A percentile compares a stretch with the other conserved stretches of the same genome.
Evolutionary conservation across 2,888 invertebrate genomes (phyloP).

Genomic region (Desoria tigrina): DNA sequence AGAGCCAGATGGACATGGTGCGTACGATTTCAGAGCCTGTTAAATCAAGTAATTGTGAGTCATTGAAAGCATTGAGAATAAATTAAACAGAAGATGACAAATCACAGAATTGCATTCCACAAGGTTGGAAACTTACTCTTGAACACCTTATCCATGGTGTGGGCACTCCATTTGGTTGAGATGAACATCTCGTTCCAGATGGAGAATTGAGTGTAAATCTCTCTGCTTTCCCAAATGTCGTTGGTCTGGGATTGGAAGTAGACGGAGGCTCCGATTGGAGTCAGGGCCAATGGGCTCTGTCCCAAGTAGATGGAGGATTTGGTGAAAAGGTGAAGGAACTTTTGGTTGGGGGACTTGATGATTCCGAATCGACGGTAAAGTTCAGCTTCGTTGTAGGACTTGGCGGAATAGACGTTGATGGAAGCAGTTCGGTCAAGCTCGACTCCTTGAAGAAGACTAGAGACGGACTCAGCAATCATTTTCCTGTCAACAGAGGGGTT

Average conservation of each 20-base stretch:
- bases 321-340: constrained; percentile 6
- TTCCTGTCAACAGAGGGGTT: too few species aligned
- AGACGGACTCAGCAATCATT: too few species aligned
- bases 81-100: too few species aligned
- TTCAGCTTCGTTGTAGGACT: background rate
- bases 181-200: constrained; percentile 20
- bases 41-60: too few species aligned
- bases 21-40: constrained; percentile 2
- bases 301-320: background rate
- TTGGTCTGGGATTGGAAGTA: constrained; percentile 1
- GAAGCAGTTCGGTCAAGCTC: constrained; percentile 3
- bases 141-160: background rate
- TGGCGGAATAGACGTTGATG: constrained; percentile 1
- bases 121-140: constrained; percentile 13
- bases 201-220: background rate
- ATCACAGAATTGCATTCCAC: too few species aligned
- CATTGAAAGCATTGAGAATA: too few species aligned
- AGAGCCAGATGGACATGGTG: background rate
- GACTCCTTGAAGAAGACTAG: background rate
- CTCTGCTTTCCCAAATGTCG: background rate
- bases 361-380: background rate
- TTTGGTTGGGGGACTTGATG: constrained; percentile 1
- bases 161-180: background rate
- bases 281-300: background rate
- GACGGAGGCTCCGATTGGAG: background rate